These are phyloP conservation scores for Loris lydekkerianus DNA, from an alignment of 2,797 vertebrate genomes.

Conservation along the genomic window DNA sequence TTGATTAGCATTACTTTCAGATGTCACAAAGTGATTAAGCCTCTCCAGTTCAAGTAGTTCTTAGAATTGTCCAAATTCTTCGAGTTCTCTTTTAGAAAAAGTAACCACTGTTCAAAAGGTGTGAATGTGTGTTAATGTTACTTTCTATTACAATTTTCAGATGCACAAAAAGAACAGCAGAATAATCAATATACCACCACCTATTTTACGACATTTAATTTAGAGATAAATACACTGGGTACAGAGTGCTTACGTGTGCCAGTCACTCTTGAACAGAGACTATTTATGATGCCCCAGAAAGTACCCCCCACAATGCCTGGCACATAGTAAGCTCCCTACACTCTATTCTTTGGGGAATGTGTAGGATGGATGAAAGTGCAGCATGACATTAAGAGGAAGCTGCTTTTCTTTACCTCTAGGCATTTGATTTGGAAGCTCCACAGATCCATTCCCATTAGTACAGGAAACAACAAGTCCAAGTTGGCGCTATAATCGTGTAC, in stretches of 20 bases:
- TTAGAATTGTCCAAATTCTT: conserved; percentile 10
- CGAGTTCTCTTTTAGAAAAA: neutral
- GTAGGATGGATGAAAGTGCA: neutral
- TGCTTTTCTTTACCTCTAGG: conserved; percentile 29
- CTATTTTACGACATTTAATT: neutral
- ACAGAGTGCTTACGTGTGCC: neutral
- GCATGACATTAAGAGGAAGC: neutral
- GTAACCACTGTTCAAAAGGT: neutral
- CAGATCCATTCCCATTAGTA: conserved; percentile 2
- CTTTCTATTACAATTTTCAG: conserved; percentile 39
- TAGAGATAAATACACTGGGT: neutral
- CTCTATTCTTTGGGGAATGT: neutral
- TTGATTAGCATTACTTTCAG: conserved; percentile 47
- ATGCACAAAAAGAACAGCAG: neutral
- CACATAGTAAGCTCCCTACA: neutral
- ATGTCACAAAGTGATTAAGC: conserved; percentile 45
- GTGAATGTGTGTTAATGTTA: neutral
- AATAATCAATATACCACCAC: neutral
- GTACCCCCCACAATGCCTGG: neutral
- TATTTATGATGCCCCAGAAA: neutral
- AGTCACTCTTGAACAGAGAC: neutral
- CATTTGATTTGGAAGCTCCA: conserved; percentile 20
- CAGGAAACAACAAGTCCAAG: conserved; percentile 9
- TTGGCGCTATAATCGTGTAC: conserved; percentile 5
- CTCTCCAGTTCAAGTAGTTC: conserved; percentile 36